phyloP scores from a whole-genome alignment of 2,888 invertebrate species.

The Micropterix aruncella region DNA sequence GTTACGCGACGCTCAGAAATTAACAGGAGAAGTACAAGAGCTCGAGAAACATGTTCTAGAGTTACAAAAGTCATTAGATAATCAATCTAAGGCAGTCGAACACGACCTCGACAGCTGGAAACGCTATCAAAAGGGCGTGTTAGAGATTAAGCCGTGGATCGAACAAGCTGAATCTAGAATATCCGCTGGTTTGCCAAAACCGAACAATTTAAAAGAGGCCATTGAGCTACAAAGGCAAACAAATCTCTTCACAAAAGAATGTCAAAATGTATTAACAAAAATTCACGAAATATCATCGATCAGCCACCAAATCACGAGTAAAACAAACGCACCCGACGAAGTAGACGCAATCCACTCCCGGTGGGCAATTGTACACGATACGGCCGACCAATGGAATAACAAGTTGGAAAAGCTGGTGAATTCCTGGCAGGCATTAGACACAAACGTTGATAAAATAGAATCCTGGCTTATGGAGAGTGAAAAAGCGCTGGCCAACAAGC shows the following conservation, averaged over 20 bases:
- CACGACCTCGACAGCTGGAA: constrained; percentile 77
- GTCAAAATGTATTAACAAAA: constrained; percentile 59
- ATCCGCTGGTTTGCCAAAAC: constrained; percentile 55
- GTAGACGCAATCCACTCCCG: constrained; percentile 71
- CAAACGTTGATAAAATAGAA: constrained; percentile 60
- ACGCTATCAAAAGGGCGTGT: constrained; percentile 64
- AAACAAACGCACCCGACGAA: constrained; percentile 68
- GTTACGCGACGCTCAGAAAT: constrained; percentile 55
- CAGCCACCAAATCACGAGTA: constrained; percentile 60
- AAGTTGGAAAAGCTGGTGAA: constrained; percentile 65
- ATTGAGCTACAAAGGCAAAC: constrained; percentile 58
- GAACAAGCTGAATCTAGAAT: constrained; percentile 77
- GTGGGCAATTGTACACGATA: constrained; percentile 74
- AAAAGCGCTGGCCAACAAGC: constrained; percentile 41
- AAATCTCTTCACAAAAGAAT: constrained; percentile 59
- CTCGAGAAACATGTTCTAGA: constrained; percentile 63
- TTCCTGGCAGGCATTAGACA: constrained; percentile 73
- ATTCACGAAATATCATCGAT: constrained; percentile 60
- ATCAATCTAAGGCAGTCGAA: constrained; percentile 59
- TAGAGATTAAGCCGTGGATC: constrained; percentile 77
- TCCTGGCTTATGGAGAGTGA: constrained; percentile 62
- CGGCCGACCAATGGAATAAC: constrained; percentile 61
- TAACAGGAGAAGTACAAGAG: constrained; percentile 60
- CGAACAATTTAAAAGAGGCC: constrained; percentile 69
- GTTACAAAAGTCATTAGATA: constrained; percentile 61